Percentiles rank a stretch among this genome's conserved stretches.
phyloP scores from a whole-genome alignment of 2,113 vertebrate species.

The Rhineura floridana region DNA sequence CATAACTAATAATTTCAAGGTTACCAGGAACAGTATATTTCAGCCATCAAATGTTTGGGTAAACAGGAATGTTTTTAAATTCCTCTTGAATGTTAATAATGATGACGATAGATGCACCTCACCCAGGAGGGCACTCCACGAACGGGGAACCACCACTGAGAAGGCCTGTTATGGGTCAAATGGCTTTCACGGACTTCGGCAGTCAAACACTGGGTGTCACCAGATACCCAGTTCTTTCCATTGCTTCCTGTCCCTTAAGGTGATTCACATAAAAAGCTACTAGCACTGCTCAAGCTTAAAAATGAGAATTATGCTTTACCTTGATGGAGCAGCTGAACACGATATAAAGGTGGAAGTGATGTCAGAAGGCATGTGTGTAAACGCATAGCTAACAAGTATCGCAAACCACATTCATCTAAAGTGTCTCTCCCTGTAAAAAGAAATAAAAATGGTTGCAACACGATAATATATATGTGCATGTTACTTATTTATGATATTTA shows the following conservation, averaged over 20 bases:
- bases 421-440: slow-evolving; percentile 87
- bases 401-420: slow-evolving; percentile 93
- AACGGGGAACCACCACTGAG: too few relatives aligned
- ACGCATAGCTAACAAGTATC: slow-evolving; percentile 96
- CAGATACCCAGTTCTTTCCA: not conserved
- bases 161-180: too few relatives aligned
- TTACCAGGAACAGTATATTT: not conserved
- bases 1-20: too few relatives aligned
- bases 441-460: not conserved
- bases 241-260: not conserved
- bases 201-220: not conserved
- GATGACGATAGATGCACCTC: too few relatives aligned
- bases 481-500: not conserved
- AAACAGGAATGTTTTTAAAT: too few relatives aligned
- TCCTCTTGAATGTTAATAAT: too few relatives aligned
- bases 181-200: not conserved
- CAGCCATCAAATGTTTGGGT: too few relatives aligned
- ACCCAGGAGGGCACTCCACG: too few relatives aligned
- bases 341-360: slow-evolving; percentile 93
- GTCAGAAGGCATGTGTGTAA: slow-evolving; percentile 95
- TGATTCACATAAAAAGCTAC: not conserved
- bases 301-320: slow-evolving; percentile 71
- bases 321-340: slow-evolving; percentile 95
- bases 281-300: not conserved
- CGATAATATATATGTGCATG: not conserved